phyloP scores from a whole-genome alignment of 2,888 invertebrate genomes.

The Icerya purchasi region DNA sequence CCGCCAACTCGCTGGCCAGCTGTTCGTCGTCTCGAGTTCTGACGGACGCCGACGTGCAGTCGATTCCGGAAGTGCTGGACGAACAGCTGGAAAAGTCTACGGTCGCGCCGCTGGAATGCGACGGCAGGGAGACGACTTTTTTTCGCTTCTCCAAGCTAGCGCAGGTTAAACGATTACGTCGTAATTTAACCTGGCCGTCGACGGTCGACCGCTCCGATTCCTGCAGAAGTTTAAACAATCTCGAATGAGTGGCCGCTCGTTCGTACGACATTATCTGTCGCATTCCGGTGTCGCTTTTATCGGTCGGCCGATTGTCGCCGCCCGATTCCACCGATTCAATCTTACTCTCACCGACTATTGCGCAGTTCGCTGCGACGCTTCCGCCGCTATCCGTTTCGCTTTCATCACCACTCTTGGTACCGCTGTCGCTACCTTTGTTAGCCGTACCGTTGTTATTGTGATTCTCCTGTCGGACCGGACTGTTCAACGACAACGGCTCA shows the following conservation, averaged over 20 bases:
- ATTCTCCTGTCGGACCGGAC: neutral
- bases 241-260: conserved; percentile 47
- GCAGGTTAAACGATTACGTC: too few relatives aligned
- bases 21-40: neutral
- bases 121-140: neutral
- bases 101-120: neutral
- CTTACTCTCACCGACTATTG: too few relatives aligned
- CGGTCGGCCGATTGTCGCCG: too few relatives aligned
- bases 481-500: neutral
- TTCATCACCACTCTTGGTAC: neutral
- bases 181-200: conserved; percentile 15
- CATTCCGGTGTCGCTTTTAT: too few relatives aligned
- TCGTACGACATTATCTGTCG: too few relatives aligned
- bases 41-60: neutral
- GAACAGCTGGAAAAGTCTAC: too few relatives aligned
- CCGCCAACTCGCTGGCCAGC: neutral
- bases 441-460: neutral
- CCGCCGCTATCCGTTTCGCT: neutral
- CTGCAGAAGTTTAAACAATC: conserved; percentile 42
- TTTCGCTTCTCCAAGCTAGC: conserved; percentile 28
- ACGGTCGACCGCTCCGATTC: conserved; percentile 30
- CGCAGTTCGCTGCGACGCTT: too few relatives aligned
- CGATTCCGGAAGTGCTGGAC: neutral
- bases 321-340: too few relatives aligned
- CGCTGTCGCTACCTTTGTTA: neutral